Conservation (phyloP, 2,797 vertebrate genomes). For the Florisuga fusca region DNA sequence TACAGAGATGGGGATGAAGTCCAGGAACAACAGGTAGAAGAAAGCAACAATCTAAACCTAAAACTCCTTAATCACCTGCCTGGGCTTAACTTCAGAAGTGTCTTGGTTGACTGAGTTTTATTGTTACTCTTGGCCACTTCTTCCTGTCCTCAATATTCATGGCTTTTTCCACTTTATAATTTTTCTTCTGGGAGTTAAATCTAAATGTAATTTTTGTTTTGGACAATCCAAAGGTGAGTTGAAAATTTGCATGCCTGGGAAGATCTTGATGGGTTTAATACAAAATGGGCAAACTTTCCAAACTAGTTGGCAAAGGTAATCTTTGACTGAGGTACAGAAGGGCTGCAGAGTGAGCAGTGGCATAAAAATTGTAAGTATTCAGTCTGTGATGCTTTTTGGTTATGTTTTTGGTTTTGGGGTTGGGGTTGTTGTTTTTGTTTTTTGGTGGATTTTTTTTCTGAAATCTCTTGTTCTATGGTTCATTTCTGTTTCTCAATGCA, state of each 20-base stretch:
- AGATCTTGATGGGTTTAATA: not conserved
- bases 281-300: not conserved
- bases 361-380: not conserved
- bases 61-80: not conserved
- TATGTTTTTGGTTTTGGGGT: too few species aligned
- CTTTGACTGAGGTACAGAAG: not conserved
- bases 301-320: not conserved
- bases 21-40: not conserved
- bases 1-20: not conserved
- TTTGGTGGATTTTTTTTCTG: not conserved
- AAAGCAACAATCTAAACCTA: not conserved
- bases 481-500: conserved; percentile 80
- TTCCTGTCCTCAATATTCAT: not conserved
- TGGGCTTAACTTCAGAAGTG: not conserved
- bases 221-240: not conserved
- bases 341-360: not conserved
- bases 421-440: too few species aligned
- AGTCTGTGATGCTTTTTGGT: not conserved
- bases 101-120: not conserved
- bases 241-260: not conserved
- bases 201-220: not conserved
- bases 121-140: not conserved
- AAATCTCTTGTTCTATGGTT: conserved; percentile 70
- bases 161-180: not conserved
- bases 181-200: not conserved